Base-by-base conservation (phyloP, 2,113 vertebrate species). In the Syngnathus typhle region DNA sequence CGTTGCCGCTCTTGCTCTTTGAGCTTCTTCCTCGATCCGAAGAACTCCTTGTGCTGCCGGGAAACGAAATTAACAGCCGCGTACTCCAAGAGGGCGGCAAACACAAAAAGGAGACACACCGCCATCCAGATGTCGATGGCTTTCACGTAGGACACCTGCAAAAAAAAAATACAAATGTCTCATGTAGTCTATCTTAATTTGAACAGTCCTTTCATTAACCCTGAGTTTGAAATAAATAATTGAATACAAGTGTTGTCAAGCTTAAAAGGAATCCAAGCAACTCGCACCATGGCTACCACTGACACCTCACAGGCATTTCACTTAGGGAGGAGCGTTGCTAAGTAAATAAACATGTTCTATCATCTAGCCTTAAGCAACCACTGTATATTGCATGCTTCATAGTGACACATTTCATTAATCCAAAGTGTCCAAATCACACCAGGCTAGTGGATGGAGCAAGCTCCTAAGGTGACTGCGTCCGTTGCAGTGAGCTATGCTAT, bases 61-160 rank as follows among this genome's bases (percentile, higher is more conserved):
- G 95, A 98, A 60, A 98, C 94, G 0, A 98, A 98, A 90, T 97
- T 98, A 73, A 98, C 95, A 0, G 96, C 93, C 0, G 95, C 95
- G 0, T 98, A 98, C 72, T 98, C 95, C 89, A 98, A 78, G 63
- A 98, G 59, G 9, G 95, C 94, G 0, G 96, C 94, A 0, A 98
- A 98, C 68, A 98, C 94, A 0, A 96, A 98, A 5, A 98, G 92
- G 71, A 98, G 92, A 77, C 95, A 98, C 72, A 97, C 94, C 0
- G 96, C 95, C 96, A 98, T 98, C 95, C 95, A 96, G 91, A 96
- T 97, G 86, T 98, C 94, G 0, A 96, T 96, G 70, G 95, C 95
- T 84, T 98, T 98, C 82, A 98, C 94, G 0, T 98, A 98, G 64
- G 96, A 98, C 68, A 96, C 95, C 96, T 98, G 82, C 64, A 64